A percentile compares a stretch with the other conserved stretches of the same genome.
These are phyloP conservation scores for Bubalus kerabau DNA, from an alignment of 2,113 vertebrate genomes.

Conservation along the genomic window DNA sequence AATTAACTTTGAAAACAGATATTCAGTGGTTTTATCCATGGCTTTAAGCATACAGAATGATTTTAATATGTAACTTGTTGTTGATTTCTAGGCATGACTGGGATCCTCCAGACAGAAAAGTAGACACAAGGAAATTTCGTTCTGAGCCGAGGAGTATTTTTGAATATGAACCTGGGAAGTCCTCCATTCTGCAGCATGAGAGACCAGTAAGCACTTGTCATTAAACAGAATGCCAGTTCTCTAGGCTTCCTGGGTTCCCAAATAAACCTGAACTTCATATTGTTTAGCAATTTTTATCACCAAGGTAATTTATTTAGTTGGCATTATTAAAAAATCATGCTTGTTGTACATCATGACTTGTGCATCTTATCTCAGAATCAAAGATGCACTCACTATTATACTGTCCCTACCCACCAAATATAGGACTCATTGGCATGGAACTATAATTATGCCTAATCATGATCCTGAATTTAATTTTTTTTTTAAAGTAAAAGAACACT, in stretches of 20 bases:
- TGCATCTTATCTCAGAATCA: not conserved
- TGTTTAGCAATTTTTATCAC: not conserved
- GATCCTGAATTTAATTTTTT: not conserved
- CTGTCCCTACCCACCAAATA: not conserved
- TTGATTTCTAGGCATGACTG: constrained; percentile 89
- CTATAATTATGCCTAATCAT: not conserved
- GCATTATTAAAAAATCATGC: not conserved
- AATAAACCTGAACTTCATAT: not conserved
- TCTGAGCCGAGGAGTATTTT: constrained; percentile 99
- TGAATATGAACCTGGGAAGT: constrained; percentile 98
- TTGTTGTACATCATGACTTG: not conserved
- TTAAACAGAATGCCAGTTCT: not conserved
- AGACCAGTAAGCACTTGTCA: constrained; percentile 87
- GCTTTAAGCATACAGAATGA: not conserved
- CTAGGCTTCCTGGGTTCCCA: not conserved
- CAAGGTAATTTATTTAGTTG: not conserved
- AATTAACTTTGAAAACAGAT: not conserved
- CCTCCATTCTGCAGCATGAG: constrained; percentile 96
- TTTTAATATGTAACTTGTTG: not conserved
- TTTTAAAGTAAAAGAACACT: not conserved
- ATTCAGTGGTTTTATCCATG: not conserved
- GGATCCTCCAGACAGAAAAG: constrained; percentile 97
- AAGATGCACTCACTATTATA: not conserved
- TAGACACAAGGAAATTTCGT: constrained; percentile 96
- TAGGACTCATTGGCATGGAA: not conserved